Evolutionary conservation across 2,797 vertebrate species (phyloP).

Genomic region (Nannoperca obscura): DNA sequence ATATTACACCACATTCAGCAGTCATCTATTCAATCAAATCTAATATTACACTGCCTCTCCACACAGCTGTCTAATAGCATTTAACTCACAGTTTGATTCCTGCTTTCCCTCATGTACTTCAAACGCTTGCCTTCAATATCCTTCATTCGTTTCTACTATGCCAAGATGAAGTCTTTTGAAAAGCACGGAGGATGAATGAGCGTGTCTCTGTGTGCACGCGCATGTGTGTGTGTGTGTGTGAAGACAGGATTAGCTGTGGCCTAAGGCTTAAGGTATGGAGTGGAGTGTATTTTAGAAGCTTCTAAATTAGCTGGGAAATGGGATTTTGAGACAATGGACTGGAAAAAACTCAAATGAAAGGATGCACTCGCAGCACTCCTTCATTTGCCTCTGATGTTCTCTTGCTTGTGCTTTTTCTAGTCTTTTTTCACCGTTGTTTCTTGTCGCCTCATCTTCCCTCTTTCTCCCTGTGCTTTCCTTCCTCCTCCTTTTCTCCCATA

Average conservation of each 20-base stretch:
- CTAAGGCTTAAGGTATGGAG: conserved; percentile 85
- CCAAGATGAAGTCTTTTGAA: conserved; percentile 84
- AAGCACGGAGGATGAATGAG: conserved; percentile 79
- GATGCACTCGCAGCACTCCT: conserved; percentile 78
- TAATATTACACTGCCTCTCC: conserved; percentile 83
- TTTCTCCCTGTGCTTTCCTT: not conserved
- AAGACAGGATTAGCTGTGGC: conserved; percentile 84
- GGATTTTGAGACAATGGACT: conserved; percentile 85
- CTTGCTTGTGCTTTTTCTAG: conserved; percentile 36
- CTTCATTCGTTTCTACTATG: conserved; percentile 79
- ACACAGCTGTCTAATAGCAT: conserved; percentile 85
- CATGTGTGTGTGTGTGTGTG: conserved; percentile 52
- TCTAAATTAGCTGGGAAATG: conserved; percentile 86
- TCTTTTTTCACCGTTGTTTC: conserved; percentile 26
- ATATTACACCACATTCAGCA: conserved; percentile 81
- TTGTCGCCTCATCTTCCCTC: conserved; percentile 8
- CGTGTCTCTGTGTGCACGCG: conserved; percentile 45
- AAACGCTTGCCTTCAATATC: conserved; percentile 82
- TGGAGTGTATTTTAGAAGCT: conserved; percentile 85
- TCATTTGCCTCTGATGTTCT: conserved; percentile 76
- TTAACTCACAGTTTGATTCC: conserved; percentile 85
- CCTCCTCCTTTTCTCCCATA: not conserved
- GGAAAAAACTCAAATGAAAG: conserved; percentile 81
- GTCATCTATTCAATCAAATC: conserved; percentile 84
- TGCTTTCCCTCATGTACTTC: conserved; percentile 83